Evolutionary conservation across 2,797 vertebrate species (phyloP).

Genomic region (Triplophysa bombifrons): DNA sequence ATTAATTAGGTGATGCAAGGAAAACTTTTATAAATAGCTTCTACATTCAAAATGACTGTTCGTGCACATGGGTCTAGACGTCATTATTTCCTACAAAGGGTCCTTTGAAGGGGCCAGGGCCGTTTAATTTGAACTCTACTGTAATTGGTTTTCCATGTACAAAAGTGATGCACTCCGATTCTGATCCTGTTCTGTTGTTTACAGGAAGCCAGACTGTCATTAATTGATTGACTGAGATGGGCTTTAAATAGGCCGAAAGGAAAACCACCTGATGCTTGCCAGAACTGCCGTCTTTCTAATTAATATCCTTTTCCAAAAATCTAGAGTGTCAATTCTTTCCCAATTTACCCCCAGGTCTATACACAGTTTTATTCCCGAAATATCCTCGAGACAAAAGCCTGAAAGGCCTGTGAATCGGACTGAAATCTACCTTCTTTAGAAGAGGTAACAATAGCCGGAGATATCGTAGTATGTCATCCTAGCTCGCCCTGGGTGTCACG

Average conservation of each 20-base stretch:
- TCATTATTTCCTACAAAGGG: constrained; percentile 10
- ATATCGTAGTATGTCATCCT: constrained; percentile 56
- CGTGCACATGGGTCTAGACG: constrained; percentile 11
- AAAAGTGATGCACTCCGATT: constrained; percentile 12
- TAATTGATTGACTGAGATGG: constrained; percentile 48
- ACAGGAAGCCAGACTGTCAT: constrained; percentile 40
- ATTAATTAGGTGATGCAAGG: background rate
- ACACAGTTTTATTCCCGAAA: constrained; percentile 48
- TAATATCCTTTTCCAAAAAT: constrained; percentile 47
- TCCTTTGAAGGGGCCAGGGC: background rate
- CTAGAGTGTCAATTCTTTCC: constrained; percentile 54
- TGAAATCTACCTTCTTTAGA: constrained; percentile 52
- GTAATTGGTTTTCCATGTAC: background rate
- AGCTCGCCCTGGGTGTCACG: constrained; percentile 45
- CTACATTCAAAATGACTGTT: background rate
- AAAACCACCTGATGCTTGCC: constrained; percentile 48
- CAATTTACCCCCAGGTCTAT: constrained; percentile 33
- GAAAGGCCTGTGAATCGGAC: constrained; percentile 19
- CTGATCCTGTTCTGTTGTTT: constrained; percentile 37
- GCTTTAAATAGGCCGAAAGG: constrained; percentile 48
- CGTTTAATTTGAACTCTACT: background rate
- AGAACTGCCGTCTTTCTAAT: constrained; percentile 48
- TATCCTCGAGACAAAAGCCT: constrained; percentile 45
- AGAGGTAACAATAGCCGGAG: constrained; percentile 56
- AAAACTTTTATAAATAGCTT: constrained; percentile 1